These are phyloP conservation scores for Aplidium turbinatum DNA, from an alignment of 23 tunicate species.

Conservation along the genomic window DNA sequence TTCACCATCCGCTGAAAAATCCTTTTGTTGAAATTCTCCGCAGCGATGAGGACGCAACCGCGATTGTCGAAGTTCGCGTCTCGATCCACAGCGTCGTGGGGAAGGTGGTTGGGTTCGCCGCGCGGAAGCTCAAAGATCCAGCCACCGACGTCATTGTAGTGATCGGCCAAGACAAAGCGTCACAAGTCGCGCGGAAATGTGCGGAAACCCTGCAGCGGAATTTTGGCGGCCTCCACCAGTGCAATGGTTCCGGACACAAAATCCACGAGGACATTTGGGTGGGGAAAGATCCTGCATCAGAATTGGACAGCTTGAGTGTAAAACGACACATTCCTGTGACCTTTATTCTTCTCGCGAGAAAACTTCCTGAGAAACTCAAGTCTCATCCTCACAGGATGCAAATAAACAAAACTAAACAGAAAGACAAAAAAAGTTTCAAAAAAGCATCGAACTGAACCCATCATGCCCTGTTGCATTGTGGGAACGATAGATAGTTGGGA, in stretches of 20 bases:
- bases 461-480: too few relatives aligned
- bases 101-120: slow-evolving; percentile 63
- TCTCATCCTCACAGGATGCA: slow-evolving; percentile 57
- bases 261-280: slow-evolving; percentile 70
- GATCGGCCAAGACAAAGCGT: slow-evolving; percentile 43
- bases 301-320: slow-evolving; percentile 53
- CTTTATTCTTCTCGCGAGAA: slow-evolving; percentile 59
- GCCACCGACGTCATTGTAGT: slow-evolving; percentile 6
- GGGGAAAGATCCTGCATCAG: slow-evolving; percentile 31
- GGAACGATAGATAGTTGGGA: too few relatives aligned
- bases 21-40: slow-evolving; percentile 49
- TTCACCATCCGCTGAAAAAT: slow-evolving; percentile 40
- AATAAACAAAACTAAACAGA: too few relatives aligned
- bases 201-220: slow-evolving; percentile 47
- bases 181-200: slow-evolving; percentile 35
- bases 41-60: background rate
- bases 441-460: too few relatives aligned
- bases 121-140: slow-evolving; percentile 39
- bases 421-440: too few relatives aligned
- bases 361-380: slow-evolving; percentile 50
- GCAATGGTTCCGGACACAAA: slow-evolving; percentile 44
- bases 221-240: slow-evolving; percentile 49
- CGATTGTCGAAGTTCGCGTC: slow-evolving; percentile 42
- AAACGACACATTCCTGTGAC: slow-evolving; percentile 48
- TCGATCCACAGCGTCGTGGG: slow-evolving; percentile 33